Evolutionary conservation across 2,888 invertebrate species (phyloP).

Genomic region (Polydrusus pterygomalis): DNA sequence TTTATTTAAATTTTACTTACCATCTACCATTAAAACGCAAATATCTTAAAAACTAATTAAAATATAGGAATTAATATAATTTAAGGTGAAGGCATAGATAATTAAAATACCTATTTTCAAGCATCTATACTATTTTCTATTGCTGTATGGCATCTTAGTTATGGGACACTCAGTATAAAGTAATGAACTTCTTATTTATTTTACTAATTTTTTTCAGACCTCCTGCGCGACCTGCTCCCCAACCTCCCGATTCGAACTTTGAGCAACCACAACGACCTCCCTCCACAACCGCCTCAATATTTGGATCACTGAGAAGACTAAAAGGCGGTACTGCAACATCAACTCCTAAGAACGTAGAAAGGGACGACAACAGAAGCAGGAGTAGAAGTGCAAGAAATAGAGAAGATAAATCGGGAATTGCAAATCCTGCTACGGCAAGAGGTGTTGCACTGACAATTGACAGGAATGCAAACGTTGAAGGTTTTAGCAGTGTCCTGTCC

Average conservation of each 20-base stretch:
- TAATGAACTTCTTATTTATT: not conserved
- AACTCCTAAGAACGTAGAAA: constrained; percentile 84
- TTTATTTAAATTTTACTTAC: too few species aligned
- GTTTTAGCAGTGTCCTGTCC: not conserved
- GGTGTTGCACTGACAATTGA: constrained; percentile 10
- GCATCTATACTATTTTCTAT: too few species aligned
- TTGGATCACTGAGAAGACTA: constrained; percentile 41
- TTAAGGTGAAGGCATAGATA: too few species aligned
- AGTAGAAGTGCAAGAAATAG: not conserved
- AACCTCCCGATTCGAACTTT: constrained; percentile 12
- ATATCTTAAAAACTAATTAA: too few species aligned
- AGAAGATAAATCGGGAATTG: not conserved
- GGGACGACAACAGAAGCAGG: not conserved
- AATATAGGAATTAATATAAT: too few species aligned
- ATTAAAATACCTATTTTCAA: too few species aligned
- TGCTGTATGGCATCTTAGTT: too few species aligned
- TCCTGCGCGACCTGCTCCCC: constrained; percentile 24
- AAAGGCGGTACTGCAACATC: constrained; percentile 75
- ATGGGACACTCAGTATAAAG: too few species aligned
- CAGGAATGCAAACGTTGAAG: constrained; percentile 35
- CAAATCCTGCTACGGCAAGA: not conserved
- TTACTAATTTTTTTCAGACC: constrained; percentile 13
- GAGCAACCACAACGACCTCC: not conserved
- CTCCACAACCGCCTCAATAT: constrained; percentile 29
- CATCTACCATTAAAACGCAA: too few species aligned